Evolutionary conservation across 1,140 invertebrate genomes (phyloP).

Genomic region (Leptinotarsa defecta): DNA sequence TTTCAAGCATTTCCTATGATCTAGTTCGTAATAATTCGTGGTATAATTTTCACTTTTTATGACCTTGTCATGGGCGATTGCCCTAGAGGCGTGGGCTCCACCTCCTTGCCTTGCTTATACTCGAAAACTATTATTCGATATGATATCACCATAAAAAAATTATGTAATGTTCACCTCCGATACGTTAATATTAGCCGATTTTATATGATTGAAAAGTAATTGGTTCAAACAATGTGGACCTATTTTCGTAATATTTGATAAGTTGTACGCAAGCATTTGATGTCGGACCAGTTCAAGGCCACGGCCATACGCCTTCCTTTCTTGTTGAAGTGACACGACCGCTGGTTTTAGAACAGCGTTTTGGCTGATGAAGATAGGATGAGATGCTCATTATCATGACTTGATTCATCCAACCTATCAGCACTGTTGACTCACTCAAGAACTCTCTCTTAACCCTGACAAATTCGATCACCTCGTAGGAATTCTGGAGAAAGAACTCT

Average conservation of each 20-base stretch:
- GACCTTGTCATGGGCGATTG: background rate
- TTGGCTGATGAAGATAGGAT: no score
- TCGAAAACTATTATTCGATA: conserved; percentile 1
- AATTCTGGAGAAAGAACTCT: no score
- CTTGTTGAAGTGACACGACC: no score
- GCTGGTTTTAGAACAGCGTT: no score
- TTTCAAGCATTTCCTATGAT: conserved; percentile 1
- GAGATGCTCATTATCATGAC: no score
- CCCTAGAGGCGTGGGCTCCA: conserved; percentile 7
- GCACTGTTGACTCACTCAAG: no score
- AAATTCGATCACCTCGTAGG: no score
- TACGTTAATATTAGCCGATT: background rate
- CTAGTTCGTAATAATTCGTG: conserved; percentile 5
- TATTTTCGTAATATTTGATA: background rate
- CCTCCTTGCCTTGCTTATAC: background rate
- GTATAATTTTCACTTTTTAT: conserved; percentile 1
- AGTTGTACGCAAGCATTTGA: background rate
- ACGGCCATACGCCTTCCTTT: no score
- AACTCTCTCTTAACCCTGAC: no score
- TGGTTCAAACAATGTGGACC: background rate
- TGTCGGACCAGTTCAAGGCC: no score
- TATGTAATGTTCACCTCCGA: conserved; percentile 2
- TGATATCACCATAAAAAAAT: conserved; percentile 6
- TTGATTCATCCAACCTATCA: no score
- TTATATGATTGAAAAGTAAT: background rate